A percentile compares a stretch with the other conserved stretches of the same genome.
phyloP scores from a whole-genome alignment of 2,888 invertebrate genomes.

The Eupithecia pulchellata region DNA sequence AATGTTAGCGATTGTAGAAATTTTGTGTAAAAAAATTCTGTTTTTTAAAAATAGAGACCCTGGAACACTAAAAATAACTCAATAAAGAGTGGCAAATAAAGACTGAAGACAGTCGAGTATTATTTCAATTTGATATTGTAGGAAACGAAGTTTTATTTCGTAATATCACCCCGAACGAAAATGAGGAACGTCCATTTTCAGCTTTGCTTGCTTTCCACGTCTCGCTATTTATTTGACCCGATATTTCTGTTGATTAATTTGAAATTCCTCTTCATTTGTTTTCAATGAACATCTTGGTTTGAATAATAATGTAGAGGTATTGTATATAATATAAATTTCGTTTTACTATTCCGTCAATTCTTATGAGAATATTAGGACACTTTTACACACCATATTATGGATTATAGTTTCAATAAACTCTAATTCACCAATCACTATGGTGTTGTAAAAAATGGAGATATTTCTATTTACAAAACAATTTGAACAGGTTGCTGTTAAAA shows the following conservation, averaged over 20 bases:
- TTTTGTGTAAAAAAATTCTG: too few relatives aligned
- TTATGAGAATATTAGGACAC: background rate
- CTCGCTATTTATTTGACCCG: conserved; percentile 27
- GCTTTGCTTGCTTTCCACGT: conserved; percentile 42
- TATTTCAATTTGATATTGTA: conserved; percentile 25
- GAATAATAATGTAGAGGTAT: background rate
- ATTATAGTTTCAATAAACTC: too few relatives aligned
- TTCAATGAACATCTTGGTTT: background rate
- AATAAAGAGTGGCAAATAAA: too few relatives aligned
- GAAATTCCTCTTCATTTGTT: background rate
- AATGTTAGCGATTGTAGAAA: too few relatives aligned
- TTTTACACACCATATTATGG: background rate
- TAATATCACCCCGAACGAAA: conserved; percentile 56
- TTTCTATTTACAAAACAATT: background rate
- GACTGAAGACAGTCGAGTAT: background rate
- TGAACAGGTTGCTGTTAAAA: background rate
- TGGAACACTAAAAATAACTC: background rate
- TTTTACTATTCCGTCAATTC: background rate
- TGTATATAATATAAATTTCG: background rate
- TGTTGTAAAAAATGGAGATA: background rate
- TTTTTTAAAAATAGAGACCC: background rate
- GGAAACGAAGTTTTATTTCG: conserved; percentile 56
- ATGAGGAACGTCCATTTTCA: conserved; percentile 48
- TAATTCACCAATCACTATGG: too few relatives aligned
- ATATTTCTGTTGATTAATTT: conserved; percentile 17